phyloP scores from a whole-genome alignment of 2,113 vertebrate genomes.

The Istiophorus platypterus region DNA sequence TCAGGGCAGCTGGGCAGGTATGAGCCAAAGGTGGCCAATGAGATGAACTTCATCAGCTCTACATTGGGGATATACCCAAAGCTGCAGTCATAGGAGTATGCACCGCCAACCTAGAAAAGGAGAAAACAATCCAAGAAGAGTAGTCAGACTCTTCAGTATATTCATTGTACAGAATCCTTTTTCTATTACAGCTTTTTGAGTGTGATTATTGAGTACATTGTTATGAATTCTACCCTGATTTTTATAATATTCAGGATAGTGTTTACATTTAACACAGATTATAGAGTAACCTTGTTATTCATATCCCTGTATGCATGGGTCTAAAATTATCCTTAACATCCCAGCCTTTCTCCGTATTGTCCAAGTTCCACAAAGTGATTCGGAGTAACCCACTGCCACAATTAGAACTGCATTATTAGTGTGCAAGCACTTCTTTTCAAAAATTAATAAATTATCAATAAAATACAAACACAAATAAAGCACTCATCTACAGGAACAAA shows the following conservation, averaged over 20 bases:
- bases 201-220: background rate
- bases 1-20: conserved; percentile 95
- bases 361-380: too few species aligned
- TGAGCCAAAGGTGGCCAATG: conserved; percentile 96
- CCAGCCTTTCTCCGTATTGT: too few species aligned
- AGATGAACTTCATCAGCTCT: conserved; percentile 99
- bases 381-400: too few species aligned
- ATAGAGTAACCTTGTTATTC: too few species aligned
- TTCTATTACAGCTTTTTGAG: too few species aligned
- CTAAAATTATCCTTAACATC: too few species aligned
- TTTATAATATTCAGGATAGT: too few species aligned
- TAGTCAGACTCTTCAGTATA: background rate
- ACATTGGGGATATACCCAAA: conserved; percentile 98
- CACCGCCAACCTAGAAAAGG: conserved; percentile 90
- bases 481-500: background rate
- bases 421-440: background rate
- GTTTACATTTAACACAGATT: too few species aligned
- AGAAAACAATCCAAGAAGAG: background rate
- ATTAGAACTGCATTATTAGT: background rate
- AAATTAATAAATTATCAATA: too few species aligned
- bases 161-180: too few species aligned
- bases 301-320: too few species aligned
- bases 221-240: background rate
- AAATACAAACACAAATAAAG: background rate
- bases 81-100: conserved; percentile 97